Base-by-base conservation (phyloP, 2,888 invertebrate genomes). In the Chymomyza procnemis region DNA sequence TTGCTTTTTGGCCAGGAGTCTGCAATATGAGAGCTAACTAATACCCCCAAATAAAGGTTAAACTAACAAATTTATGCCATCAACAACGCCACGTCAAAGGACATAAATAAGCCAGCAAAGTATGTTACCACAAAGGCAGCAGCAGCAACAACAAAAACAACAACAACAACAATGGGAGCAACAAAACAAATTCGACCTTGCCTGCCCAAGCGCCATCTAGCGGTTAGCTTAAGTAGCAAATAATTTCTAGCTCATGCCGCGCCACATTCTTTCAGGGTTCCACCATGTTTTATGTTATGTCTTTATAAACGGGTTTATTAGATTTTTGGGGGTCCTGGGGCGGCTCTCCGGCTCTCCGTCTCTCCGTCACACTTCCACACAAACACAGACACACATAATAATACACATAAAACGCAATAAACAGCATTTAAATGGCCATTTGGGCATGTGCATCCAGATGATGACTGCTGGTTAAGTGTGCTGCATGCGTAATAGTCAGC, bases 1-100 rank as follows among this genome's bases (percentile, higher is more conserved):
- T 19, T 56, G 2, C 41, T 41, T n/a, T n/a, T n/a, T 18, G 55
- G 66, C n/a, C n/a, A 54, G 59, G 55, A 66, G 62, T 62, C 71
- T 67, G 69, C 52, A 75, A 66, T 66, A 75, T 69, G 30, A 21
- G 22, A 14, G 46, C 46, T 55, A 80, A 75, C 71, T 84, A 81
- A 81, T 76, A 79, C 69, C 55, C 66, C 47, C 60, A 55, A 30
- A 59, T 61, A 22, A 68, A 69, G 70, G 73, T 72, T 71, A 73
- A 74, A 77, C 71, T 70, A 77, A 69, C 71, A 66, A 75, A 65
- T 71, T 70, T 64, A 30, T 67, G 46, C 26, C 30, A 59, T 34
- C 41, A 59, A 59, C 18, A 52, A 41, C 9, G 12, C 58, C 26
- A 54, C 54, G 54, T 54, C 54, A 54, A 54, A 54, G 34, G 50